phyloP scores from a whole-genome alignment of 2,888 invertebrate genomes.

The Lepidocyrtinus sp. region DNA sequence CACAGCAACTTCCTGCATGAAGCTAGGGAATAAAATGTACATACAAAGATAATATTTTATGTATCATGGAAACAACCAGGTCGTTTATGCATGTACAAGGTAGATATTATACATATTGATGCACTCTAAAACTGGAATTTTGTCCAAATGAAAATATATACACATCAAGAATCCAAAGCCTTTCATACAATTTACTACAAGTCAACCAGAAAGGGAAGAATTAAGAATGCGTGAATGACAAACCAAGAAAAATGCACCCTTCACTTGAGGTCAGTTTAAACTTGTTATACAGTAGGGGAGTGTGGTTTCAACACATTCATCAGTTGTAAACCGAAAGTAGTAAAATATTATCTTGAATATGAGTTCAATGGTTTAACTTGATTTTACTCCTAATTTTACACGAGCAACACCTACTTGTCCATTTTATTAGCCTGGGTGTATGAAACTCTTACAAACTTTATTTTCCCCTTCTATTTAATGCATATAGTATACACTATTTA shows the following conservation, averaged over 20 bases:
- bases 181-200: too few species aligned
- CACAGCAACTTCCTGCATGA: too few species aligned
- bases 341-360: not conserved
- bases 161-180: too few species aligned
- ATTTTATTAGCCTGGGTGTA: conserved; percentile 16
- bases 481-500: too few species aligned
- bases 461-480: not conserved
- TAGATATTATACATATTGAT: too few species aligned
- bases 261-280: conserved; percentile 15
- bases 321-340: conserved; percentile 10
- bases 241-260: not conserved
- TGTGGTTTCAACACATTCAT: not conserved
- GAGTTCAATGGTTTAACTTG: not conserved
- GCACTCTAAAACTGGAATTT: too few species aligned
- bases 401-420: conserved; percentile 41
- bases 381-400: conserved; percentile 43
- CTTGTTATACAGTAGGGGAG: conserved; percentile 18
- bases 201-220: too few species aligned
- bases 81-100: too few species aligned
- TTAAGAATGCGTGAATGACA: not conserved
- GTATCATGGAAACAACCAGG: too few species aligned
- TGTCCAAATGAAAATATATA: not conserved
- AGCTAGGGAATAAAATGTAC: too few species aligned
- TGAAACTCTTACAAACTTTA: not conserved
- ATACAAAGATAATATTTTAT: too few species aligned